These are phyloP conservation scores for Apamea anceps DNA, from an alignment of 2,888 invertebrate species.

Conservation along the genomic window DNA sequence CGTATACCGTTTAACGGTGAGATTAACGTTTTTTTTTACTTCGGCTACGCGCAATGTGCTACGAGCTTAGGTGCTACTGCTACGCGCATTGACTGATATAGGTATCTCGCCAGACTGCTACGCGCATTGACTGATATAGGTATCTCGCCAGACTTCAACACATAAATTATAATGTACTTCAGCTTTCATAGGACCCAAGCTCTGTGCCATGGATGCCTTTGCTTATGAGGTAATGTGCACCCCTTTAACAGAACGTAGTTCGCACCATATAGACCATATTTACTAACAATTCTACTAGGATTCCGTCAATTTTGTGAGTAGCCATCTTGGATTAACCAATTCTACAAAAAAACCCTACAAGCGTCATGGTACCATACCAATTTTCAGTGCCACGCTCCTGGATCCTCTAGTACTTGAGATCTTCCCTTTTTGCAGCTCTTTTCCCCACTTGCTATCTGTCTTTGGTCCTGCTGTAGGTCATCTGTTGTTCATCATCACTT, in stretches of 20 bases:
- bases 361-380: background rate
- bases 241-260: background rate
- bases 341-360: background rate
- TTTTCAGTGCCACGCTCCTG: background rate
- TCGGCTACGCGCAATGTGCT: too few relatives aligned
- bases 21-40: too few relatives aligned
- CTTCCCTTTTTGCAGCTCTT: background rate
- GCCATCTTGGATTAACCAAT: background rate
- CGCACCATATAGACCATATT: background rate
- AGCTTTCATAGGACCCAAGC: background rate
- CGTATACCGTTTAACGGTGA: too few relatives aligned
- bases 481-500: background rate
- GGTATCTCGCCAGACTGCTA: background rate
- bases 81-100: background rate
- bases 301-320: background rate
- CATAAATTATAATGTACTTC: background rate
- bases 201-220: background rate
- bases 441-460: background rate
- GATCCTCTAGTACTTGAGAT: background rate
- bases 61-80: too few relatives aligned
- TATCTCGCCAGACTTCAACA: background rate
- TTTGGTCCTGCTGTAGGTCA: background rate
- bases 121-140: background rate
- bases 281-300: background rate
- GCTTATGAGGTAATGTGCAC: background rate